These are phyloP conservation scores for Xestia c-nigrum DNA, from an alignment of 2,888 invertebrate genomes.

Conservation along the genomic window DNA sequence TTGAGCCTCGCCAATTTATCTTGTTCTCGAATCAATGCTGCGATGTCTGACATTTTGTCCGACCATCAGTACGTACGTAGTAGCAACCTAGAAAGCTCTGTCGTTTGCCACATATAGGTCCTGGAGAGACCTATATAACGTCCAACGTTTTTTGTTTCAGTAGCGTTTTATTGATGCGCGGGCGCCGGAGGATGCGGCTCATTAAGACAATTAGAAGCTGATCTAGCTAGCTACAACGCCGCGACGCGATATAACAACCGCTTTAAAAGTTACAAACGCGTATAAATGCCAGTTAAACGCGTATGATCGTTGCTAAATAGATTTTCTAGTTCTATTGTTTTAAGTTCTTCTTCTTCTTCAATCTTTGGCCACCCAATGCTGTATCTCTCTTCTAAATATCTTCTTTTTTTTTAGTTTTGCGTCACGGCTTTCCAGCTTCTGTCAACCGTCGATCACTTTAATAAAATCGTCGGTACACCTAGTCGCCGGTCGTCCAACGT, in stretches of 20 bases:
- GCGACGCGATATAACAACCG: constrained; percentile 63
- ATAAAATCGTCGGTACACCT: background rate
- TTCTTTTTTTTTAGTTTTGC: background rate
- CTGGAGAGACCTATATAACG: background rate
- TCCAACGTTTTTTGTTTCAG: constrained; percentile 21
- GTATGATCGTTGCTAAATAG: constrained; percentile 27
- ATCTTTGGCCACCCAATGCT: background rate
- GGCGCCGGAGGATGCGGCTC: constrained; percentile 82
- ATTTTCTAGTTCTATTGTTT: constrained; percentile 34
- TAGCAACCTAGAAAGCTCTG: background rate
- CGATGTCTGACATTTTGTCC: background rate
- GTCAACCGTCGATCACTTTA: background rate
- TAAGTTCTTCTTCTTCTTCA: background rate
- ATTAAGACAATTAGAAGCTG: constrained; percentile 85
- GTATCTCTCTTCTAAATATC: background rate
- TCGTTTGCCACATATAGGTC: background rate
- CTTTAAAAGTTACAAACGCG: constrained; percentile 46
- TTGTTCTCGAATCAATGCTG: background rate
- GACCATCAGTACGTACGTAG: background rate
- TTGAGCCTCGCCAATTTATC: background rate
- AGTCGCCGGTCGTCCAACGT: background rate
- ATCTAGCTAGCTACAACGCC: constrained; percentile 71
- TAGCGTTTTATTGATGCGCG: constrained; percentile 64
- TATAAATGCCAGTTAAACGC: constrained; percentile 30
- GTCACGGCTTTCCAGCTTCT: background rate